Percentiles rank a stretch among this genome's conserved stretches.
Conservation (phyloP, 2,888 invertebrate species). For the Pilophorus perplexus region DNA sequence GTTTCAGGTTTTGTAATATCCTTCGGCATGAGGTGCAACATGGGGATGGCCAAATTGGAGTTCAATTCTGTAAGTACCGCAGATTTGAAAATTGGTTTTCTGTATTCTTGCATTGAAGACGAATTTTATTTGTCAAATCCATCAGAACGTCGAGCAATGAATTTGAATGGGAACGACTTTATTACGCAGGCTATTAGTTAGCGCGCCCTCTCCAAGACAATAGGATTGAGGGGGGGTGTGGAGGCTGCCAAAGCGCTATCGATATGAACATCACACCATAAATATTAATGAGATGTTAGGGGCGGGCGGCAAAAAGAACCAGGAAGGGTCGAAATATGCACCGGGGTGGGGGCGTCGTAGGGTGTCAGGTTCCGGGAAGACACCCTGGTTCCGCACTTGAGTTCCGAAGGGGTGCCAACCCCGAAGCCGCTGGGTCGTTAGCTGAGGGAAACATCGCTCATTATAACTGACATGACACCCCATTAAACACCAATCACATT, state of each 20-base stretch:
- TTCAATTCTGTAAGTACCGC: conserved; percentile 61
- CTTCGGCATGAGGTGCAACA: conserved; percentile 97
- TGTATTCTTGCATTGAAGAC: no score
- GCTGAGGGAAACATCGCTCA: conserved; percentile 36
- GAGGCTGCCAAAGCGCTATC: conserved; percentile 23
- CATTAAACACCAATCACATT: conserved; percentile 44
- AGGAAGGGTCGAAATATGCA: conserved; percentile 28
- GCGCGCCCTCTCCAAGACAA: conserved; percentile 7
- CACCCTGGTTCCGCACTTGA: no score
- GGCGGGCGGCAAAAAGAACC: neutral
- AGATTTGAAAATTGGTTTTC: no score
- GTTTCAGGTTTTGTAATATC: conserved; percentile 78
- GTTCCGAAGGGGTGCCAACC: neutral
- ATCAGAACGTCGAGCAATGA: conserved; percentile 32
- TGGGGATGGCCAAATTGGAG: conserved; percentile 94
- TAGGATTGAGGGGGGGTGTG: neutral
- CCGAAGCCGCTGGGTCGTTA: conserved; percentile 20
- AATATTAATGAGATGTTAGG: conserved; percentile 36
- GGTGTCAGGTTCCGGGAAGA: no score
- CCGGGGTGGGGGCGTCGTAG: neutral
- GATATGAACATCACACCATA: conserved; percentile 37
- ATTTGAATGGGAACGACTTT: conserved; percentile 13
- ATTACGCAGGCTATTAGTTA: conserved; percentile 32
- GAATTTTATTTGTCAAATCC: no score
- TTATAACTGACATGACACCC: conserved; percentile 43